phyloP scores from a whole-genome alignment of 2,797 vertebrate species.

The Acropternis orthonyx region DNA sequence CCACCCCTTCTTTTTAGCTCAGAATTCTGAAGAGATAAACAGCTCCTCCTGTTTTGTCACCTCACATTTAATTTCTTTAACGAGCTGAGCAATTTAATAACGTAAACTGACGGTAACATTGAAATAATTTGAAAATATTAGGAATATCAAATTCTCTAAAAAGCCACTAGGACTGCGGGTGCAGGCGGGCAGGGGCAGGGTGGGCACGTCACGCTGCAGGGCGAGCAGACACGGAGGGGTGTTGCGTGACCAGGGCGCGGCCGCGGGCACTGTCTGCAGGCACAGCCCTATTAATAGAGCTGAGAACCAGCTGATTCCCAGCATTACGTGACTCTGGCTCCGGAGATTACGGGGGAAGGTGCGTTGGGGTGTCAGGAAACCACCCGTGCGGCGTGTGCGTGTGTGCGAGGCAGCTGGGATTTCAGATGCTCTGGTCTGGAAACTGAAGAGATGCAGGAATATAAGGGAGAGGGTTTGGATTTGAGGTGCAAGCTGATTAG shows the following conservation, averaged over 20 bases:
- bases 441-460: background rate
- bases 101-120: too few relatives aligned
- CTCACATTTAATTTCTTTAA: background rate
- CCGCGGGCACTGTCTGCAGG: background rate
- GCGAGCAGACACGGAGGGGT: accelerated
- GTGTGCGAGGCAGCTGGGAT: background rate
- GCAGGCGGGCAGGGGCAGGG: background rate
- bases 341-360: background rate
- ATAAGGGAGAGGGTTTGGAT: background rate
- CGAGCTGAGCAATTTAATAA: background rate
- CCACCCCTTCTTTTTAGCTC: background rate
- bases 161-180: too few relatives aligned
- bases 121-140: too few relatives aligned
- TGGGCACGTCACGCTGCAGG: accelerated
- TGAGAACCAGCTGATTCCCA: background rate
- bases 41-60: background rate
- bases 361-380: background rate
- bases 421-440: accelerated
- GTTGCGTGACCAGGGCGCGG: background rate
- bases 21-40: background rate
- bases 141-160: too few relatives aligned
- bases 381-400: accelerated
- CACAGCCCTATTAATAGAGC: background rate
- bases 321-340: background rate
- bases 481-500: background rate